Evolutionary conservation across 2,113 vertebrate species (phyloP).

Genomic region (Chionomys nivalis): DNA sequence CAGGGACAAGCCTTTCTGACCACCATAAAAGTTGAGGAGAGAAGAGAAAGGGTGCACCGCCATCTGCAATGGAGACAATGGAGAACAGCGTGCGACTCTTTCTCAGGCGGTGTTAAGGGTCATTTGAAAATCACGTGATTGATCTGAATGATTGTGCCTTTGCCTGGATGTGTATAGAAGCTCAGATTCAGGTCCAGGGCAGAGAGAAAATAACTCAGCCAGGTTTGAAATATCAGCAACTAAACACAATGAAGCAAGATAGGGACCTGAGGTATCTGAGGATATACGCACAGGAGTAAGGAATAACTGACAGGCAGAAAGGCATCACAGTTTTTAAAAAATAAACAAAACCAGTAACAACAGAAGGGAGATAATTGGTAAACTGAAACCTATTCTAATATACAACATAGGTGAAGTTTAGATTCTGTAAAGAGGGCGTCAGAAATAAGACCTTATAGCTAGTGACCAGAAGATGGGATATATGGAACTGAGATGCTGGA

Average conservation of each 20-base stretch:
- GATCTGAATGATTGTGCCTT: not conserved
- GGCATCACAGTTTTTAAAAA: not conserved
- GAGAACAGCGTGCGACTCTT: not conserved
- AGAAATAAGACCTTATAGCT: not conserved
- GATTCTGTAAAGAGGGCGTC: not conserved
- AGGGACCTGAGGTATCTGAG: not conserved
- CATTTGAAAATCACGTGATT: not conserved
- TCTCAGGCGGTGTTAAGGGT: not conserved
- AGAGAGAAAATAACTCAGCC: conserved; percentile 26
- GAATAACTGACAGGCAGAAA: not conserved
- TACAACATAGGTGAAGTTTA: not conserved
- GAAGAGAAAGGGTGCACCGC: not conserved
- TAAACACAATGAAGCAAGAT: not conserved
- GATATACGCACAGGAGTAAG: not conserved
- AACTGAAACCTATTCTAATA: not conserved
- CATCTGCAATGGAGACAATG: not conserved
- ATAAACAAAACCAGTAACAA: not conserved
- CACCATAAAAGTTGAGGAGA: not conserved
- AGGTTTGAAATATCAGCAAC: not conserved
- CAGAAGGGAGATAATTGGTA: not conserved
- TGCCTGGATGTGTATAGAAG: not conserved
- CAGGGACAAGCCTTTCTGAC: not conserved
- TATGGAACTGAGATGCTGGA: not conserved
- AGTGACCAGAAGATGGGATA: not conserved
- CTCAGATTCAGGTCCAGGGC: not conserved